Base-by-base conservation (phyloP, 2,888 invertebrate genomes). In the Eupithecia tripunctaria region DNA sequence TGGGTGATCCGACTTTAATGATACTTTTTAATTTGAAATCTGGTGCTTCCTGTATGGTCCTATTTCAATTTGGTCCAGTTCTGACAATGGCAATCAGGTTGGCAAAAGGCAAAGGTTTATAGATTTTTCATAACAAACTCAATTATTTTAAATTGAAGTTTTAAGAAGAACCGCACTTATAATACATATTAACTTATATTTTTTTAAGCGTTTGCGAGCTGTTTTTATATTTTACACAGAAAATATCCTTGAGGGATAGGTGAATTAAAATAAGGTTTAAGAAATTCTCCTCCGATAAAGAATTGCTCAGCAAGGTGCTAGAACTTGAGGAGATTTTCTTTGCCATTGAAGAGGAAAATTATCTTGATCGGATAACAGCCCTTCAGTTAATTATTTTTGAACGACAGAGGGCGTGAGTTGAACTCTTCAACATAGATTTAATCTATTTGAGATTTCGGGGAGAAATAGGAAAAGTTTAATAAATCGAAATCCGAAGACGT, bases 281-380 rank as follows among this genome's bases (percentile, higher is more conserved):
- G 21, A 51, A 51, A 21, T 25, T 51, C 4, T 51, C 10, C 21
- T 51, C 51, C 12, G 21, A 51, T 51, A 51, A 51, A 51, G 51
- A 21, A 51, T 25, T 12, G 51, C 51, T 21, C 21, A 51, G 51
- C 21, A 51, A 51, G 51, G 51, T 51, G 51, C 21, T 74, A 71
- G 82, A 78, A 79, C 75, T 68, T 78, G 83, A 87, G 81, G 73
- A 84, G 86, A 86, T 89, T 88, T 88, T 86, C 89, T 88, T 86
- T 82, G 78, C 85, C 86, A 81, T 68, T 81, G 88, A 86, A 88
- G 86, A 84, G 85, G 88, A 88, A 89, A 89, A 88, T 89, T 86
- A 86, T 88, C 87, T 87, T 85, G 88, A 89, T 89, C 83, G 86
- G 87, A 87, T 89, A 85, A 87, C 78, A 78, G 74, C 76, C 81